phyloP scores from a whole-genome alignment of 2,113 vertebrate genomes.

The Mobula hypostoma region DNA sequence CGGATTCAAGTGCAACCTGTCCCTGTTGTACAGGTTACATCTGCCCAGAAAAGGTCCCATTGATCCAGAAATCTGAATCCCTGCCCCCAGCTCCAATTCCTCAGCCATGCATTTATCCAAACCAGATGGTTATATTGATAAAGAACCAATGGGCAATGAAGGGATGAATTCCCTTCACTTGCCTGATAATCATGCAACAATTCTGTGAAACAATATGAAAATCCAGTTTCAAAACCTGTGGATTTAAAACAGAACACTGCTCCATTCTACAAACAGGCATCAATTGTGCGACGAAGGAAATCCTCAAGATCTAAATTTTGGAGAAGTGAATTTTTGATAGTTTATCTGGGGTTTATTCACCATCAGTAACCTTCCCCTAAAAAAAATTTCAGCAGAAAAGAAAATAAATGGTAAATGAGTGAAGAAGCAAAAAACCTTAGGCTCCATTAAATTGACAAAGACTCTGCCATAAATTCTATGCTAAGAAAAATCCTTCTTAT shows the following conservation, averaged over 20 bases:
- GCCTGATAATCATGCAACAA: too few species aligned
- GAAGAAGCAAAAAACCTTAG: background rate
- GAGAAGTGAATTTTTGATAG: background rate
- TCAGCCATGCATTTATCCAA: too few species aligned
- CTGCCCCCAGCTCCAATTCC: too few species aligned
- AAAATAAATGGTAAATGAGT: background rate
- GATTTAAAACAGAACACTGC: background rate
- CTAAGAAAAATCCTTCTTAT: background rate
- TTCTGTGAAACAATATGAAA: background rate
- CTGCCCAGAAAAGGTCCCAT: too few species aligned
- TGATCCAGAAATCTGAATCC: too few species aligned
- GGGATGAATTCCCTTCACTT: too few species aligned
- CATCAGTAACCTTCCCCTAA: background rate
- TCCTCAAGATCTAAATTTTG: background rate
- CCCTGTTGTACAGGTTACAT: too few species aligned
- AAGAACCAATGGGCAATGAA: too few species aligned
- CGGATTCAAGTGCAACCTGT: too few species aligned
- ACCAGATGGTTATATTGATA: too few species aligned
- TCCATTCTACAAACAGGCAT: background rate
- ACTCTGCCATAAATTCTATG: background rate
- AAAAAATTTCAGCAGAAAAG: background rate
- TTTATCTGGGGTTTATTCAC: background rate
- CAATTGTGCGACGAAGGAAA: background rate
- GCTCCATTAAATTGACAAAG: background rate
- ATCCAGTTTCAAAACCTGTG: background rate